A percentile compares a stretch with the other conserved stretches of the same genome.
phyloP scores from a whole-genome alignment of 2,888 invertebrate genomes.

The Eretmocerus hayati region DNA sequence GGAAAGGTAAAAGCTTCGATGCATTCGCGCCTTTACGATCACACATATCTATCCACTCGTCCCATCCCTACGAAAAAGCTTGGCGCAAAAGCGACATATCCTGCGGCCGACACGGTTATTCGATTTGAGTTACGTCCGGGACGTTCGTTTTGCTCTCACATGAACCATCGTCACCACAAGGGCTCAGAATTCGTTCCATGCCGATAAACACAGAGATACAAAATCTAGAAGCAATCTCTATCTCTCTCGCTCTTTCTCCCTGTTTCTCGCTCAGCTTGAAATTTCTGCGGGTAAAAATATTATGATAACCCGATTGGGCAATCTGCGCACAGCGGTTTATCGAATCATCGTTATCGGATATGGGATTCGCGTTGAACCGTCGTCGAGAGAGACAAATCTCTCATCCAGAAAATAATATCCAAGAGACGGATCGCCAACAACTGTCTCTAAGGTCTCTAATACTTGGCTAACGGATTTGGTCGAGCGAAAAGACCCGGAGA shows the following conservation, averaged over 20 bases:
- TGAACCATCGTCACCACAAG: constrained; percentile 1
- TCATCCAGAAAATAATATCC: constrained; percentile 43
- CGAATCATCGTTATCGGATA: constrained; percentile 46
- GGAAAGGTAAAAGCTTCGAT: constrained; percentile 5
- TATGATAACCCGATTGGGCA: constrained; percentile 44
- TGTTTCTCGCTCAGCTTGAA: too few relatives aligned
- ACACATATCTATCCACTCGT: too few relatives aligned
- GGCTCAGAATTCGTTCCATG: not conserved
- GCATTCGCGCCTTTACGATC: too few relatives aligned
- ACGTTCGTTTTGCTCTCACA: too few relatives aligned
- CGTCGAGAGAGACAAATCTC: constrained; percentile 26
- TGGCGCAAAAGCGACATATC: constrained; percentile 11
- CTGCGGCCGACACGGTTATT: constrained; percentile 30
- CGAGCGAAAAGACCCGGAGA: constrained; percentile 16
- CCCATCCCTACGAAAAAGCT: too few relatives aligned
- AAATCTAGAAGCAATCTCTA: too few relatives aligned
- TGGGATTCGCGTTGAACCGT: constrained; percentile 34
- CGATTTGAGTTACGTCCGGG: constrained; percentile 26
- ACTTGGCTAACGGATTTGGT: not conserved
- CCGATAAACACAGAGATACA: not conserved
- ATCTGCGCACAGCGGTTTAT: constrained; percentile 31
- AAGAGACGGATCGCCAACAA: constrained; percentile 31
- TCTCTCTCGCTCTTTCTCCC: too few relatives aligned
- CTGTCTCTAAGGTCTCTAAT: too few relatives aligned
- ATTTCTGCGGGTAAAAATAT: constrained; percentile 44